Conservation (phyloP, 2,113 vertebrate genomes). For the Tetrao urogallus region DNA sequence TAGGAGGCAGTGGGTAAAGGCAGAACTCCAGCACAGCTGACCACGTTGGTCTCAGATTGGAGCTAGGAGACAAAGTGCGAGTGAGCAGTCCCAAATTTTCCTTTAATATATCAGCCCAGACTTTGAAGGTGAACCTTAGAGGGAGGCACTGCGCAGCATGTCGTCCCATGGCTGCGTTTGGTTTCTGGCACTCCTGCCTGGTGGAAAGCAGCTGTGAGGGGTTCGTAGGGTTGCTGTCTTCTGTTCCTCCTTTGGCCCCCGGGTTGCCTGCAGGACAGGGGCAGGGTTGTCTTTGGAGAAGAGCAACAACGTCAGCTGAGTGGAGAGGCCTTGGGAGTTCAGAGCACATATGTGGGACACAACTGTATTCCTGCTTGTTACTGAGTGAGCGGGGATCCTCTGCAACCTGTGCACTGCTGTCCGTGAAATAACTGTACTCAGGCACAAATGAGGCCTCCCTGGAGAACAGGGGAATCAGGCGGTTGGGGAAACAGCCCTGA, state of each 20-base stretch:
- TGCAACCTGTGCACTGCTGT: not conserved
- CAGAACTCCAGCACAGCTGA: not conserved
- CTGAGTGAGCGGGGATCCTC: not conserved
- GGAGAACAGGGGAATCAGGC: not conserved
- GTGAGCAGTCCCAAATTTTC: too few relatives aligned
- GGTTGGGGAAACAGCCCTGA: not conserved
- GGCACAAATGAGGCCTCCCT: not conserved
- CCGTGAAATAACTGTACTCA: not conserved
- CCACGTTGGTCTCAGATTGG: not conserved
- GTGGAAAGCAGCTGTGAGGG: fast-evolving
- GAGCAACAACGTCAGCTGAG: not conserved
- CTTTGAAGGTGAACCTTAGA: not conserved
- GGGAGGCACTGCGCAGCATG: not conserved
- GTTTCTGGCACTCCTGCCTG: not conserved
- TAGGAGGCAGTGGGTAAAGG: not conserved
- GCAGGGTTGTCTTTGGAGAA: not conserved
- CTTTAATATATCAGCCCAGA: not conserved
- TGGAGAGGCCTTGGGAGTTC: not conserved
- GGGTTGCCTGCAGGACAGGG: not conserved
- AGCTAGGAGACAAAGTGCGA: not conserved
- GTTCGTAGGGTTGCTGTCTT: not conserved
- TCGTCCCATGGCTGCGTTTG: fast-evolving
- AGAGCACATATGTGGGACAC: fast-evolving
- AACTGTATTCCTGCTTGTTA: not conserved
- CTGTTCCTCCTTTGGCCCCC: not conserved